phyloP scores from a whole-genome alignment of 2,797 vertebrate genomes.

The Helarctos malayanus region DNA sequence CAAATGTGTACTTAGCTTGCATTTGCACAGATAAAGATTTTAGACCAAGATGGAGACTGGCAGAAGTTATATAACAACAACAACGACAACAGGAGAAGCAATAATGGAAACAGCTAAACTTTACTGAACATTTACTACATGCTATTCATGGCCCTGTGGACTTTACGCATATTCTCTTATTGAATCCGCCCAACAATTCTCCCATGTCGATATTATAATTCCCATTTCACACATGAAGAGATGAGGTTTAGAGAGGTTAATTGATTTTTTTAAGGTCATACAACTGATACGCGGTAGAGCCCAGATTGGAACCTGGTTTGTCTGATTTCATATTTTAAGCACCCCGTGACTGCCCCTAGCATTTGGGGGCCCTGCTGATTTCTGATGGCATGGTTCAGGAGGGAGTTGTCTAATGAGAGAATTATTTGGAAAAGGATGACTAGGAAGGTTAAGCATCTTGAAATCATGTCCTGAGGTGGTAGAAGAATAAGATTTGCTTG shows the following conservation, averaged over 20 bases:
- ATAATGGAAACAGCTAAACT: not conserved
- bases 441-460: not conserved
- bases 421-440: not conserved
- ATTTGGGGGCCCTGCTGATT: not conserved
- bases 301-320: not conserved
- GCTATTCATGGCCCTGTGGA: not conserved
- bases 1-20: not conserved
- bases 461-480: not conserved
- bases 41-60: slow-evolving; percentile 18
- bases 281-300: not conserved
- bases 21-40: slow-evolving; percentile 36
- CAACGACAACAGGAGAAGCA: not conserved
- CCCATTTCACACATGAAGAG: slow-evolving; percentile 3
- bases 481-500: not conserved
- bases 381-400: not conserved
- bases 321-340: not conserved
- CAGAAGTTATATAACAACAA: not conserved
- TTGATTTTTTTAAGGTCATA: not conserved
- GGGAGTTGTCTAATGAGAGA: not conserved
- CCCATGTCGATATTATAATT: not conserved
- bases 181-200: not conserved
- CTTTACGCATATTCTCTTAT: not conserved
- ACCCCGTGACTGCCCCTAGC: not conserved
- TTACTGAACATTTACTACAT: not conserved
- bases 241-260: not conserved